Base-by-base conservation (phyloP, 37 sponge, comb jelly and placozoan genomes). In the Chondrilla cf. caribensis region DNA sequence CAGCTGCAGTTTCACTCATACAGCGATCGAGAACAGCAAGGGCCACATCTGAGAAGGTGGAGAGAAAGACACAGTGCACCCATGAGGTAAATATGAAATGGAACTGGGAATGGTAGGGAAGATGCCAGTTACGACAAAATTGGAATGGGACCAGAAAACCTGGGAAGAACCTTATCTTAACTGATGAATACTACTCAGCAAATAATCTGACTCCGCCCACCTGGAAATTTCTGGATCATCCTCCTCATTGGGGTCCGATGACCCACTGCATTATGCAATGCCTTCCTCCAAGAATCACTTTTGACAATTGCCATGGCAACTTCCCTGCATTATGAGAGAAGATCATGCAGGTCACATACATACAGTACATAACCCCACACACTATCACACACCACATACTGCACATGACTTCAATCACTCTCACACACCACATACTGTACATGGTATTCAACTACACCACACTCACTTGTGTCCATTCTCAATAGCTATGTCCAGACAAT, bases 141-240 rank as follows among this genome's bases (percentile, higher is more conserved):
- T n/a, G n/a, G n/a, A n/a, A n/a, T n/a, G n/a, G n/a, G n/a, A n/a
- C n/a, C n/a, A n/a, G n/a, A n/a, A n/a, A n/a, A n/a, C n/a, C n/a
- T n/a, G n/a, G n/a, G n/a, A n/a, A n/a, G n/a, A n/a, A n/a, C n/a
- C n/a, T n/a, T n/a, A n/a, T n/a, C n/a, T n/a, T n/a, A n/a, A n/a
- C n/a, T n/a, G n/a, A n/a, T n/a, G n/a, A 47, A 47, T n/a, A 11
- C 51, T 11, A n/a, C n/a, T n/a, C n/a, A n/a, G n/a, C n/a, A n/a
- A n/a, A n/a, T n/a, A n/a, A 47, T 47, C 9, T 47, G 9, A 47
- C 51, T 47, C 51, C 9, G 33, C 71, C n/a, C 51, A 93, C 93
- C 87, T 73, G 96, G 96, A 91, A 96, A 92, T 44, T 83, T 90
- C 58, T 59, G 42, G 19, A 96, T 95, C 81, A 95, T 81, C 64